Evolutionary conservation across 92 coral and sea anemone genomes (phyloP).

Genomic region (Meandrina meandrites): DNA sequence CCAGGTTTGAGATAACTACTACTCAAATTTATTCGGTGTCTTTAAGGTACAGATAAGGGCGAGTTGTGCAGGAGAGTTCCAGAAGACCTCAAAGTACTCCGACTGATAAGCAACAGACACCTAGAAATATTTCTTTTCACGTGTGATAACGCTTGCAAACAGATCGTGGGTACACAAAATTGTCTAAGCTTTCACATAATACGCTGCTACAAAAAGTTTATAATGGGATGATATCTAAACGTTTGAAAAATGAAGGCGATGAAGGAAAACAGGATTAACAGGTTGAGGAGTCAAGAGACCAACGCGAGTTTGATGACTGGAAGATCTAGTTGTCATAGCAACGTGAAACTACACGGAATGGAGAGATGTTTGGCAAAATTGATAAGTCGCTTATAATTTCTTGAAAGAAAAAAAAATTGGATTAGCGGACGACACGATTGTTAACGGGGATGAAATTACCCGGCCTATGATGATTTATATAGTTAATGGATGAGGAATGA

Average conservation of each 20-base stretch:
- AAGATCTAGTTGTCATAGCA: not conserved
- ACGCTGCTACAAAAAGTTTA: not conserved
- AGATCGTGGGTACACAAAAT: not conserved
- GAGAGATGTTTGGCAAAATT: not conserved
- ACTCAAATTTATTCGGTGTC: slow-evolving; percentile 25
- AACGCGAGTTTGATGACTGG: not conserved
- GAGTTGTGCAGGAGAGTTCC: not conserved
- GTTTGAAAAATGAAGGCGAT: not conserved
- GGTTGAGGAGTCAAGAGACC: not conserved
- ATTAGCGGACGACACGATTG: not conserved
- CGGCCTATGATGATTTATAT: not conserved
- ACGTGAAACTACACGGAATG: not conserved
- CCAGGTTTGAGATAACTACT: not conserved
- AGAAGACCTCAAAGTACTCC: not conserved
- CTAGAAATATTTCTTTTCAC: not conserved
- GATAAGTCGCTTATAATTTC: not conserved
- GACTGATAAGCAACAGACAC: slow-evolving; percentile 33
- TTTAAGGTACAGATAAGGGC: slow-evolving; percentile 1
- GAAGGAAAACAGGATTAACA: not conserved
- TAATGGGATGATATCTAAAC: not conserved
- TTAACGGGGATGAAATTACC: not conserved
- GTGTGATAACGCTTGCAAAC: not conserved
- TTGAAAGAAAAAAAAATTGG: not conserved
- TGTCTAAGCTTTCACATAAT: not conserved
- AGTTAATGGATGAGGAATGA: not conserved